These are phyloP conservation scores for Stegana nigrithorax DNA, from an alignment of 2,888 invertebrate species.

Conservation along the genomic window DNA sequence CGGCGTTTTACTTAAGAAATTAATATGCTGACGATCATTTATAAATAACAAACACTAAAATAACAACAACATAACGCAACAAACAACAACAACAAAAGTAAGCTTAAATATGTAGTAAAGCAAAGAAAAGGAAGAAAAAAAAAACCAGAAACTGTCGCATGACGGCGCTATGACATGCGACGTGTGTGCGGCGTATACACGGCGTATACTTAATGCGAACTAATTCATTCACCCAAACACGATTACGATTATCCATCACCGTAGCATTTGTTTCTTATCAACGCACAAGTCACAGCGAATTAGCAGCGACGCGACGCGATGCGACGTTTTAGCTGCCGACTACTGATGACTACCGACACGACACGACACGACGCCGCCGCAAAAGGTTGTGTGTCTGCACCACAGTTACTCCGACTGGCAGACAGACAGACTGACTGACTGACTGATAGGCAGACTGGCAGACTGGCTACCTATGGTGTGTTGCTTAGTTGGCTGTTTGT, in stretches of 20 bases:
- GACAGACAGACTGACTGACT: too few species aligned
- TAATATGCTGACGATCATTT: slow-evolving; percentile 50
- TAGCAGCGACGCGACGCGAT: too few species aligned
- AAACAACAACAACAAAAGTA: slow-evolving; percentile 16
- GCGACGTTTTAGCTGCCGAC: slow-evolving; percentile 37
- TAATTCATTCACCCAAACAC: slow-evolving; percentile 51
- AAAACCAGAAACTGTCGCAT: too few species aligned
- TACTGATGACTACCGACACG: too few species aligned
- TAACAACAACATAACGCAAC: slow-evolving; percentile 6
- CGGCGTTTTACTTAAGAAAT: slow-evolving; percentile 61
- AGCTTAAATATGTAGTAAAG: background rate
- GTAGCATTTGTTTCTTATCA: slow-evolving; percentile 22
- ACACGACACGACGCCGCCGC: too few species aligned
- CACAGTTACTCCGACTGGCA: too few species aligned
- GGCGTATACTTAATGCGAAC: slow-evolving; percentile 48
- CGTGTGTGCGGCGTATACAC: background rate
- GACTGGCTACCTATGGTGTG: too few species aligned
- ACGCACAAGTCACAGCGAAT: slow-evolving; percentile 26
- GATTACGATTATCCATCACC: slow-evolving; percentile 27
- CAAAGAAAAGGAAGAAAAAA: too few species aligned
- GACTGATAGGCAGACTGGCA: too few species aligned
- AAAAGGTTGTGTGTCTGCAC: too few species aligned
- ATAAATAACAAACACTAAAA: slow-evolving; percentile 43
- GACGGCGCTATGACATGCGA: background rate
- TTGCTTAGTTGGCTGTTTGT: slow-evolving; percentile 26